phyloP scores from a whole-genome alignment of 2,797 vertebrate species.

The Chelonia mydas region DNA sequence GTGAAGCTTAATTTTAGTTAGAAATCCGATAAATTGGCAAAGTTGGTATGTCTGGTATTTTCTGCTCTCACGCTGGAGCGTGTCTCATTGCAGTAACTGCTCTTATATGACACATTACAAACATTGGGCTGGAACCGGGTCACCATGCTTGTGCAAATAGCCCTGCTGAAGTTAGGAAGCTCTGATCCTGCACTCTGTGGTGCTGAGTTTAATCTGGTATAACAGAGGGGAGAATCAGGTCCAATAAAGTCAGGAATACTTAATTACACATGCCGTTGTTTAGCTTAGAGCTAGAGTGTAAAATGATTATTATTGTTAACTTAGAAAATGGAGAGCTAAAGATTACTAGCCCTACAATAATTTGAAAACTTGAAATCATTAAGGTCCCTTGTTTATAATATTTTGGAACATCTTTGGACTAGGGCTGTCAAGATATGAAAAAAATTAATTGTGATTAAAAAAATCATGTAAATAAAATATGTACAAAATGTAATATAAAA shows the following conservation, averaged over 20 bases:
- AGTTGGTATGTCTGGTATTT: neutral
- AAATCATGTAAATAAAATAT: too few species aligned
- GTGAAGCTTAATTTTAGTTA: neutral
- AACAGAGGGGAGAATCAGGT: neutral
- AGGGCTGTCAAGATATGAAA: too few species aligned
- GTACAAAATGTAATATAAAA: too few species aligned
- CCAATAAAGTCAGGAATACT: too few species aligned
- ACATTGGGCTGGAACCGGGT: neutral
- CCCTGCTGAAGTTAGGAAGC: rapidly evolving
- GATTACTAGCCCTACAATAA: neutral
- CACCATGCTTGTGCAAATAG: rapidly evolving
- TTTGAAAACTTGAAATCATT: neutral
- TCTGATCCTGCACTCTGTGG: rapidly evolving
- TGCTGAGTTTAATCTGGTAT: rapidly evolving
- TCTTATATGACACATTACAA: rapidly evolving
- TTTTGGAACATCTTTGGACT: neutral
- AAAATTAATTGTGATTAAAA: too few species aligned
- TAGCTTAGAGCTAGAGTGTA: neutral
- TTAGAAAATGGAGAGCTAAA: too few species aligned
- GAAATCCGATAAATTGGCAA: neutral
- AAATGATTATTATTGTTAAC: neutral
- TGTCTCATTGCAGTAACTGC: neutral
- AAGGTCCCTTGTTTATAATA: neutral
- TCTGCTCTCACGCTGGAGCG: neutral
- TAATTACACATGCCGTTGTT: neutral